phyloP scores from a whole-genome alignment of 2,888 invertebrate genomes.

The Eucera pruinosa region DNA sequence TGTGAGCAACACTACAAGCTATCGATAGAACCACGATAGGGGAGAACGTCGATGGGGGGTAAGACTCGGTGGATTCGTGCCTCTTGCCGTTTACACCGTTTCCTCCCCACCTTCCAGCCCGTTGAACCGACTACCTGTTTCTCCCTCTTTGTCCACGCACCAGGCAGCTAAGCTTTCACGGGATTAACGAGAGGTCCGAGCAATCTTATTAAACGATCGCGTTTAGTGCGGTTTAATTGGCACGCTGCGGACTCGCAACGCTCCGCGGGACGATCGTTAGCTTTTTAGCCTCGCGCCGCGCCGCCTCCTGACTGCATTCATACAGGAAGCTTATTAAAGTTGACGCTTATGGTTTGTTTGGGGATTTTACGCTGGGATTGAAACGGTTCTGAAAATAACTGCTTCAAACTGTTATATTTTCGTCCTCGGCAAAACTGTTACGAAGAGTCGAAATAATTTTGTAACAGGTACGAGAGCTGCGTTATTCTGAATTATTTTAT shows the following conservation, averaged over 20 bases:
- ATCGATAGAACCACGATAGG: conserved; percentile 49
- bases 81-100: conserved; percentile 61
- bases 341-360: too few species aligned
- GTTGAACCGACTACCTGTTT: conserved; percentile 58
- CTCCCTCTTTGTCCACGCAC: conserved; percentile 37
- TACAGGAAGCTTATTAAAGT: not conserved
- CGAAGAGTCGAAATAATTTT: too few species aligned
- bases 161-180: conserved; percentile 26
- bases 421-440: too few species aligned
- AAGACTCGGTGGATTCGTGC: conserved; percentile 55
- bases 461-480: too few species aligned
- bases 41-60: conserved; percentile 34
- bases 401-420: too few species aligned
- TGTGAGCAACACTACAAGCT: conserved; percentile 38
- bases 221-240: conserved; percentile 4
- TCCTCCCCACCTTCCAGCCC: conserved; percentile 47
- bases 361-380: too few species aligned
- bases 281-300: not conserved
- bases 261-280: not conserved
- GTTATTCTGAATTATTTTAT: too few species aligned
- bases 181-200: conserved; percentile 27
- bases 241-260: not conserved
- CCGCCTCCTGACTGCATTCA: not conserved
- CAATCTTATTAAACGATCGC: conserved; percentile 27
- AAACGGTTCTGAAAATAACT: too few species aligned